Percentiles rank a stretch among this genome's conserved stretches.
phyloP scores from a whole-genome alignment of 2,888 invertebrate genomes.

The Cybosia mesomella region DNA sequence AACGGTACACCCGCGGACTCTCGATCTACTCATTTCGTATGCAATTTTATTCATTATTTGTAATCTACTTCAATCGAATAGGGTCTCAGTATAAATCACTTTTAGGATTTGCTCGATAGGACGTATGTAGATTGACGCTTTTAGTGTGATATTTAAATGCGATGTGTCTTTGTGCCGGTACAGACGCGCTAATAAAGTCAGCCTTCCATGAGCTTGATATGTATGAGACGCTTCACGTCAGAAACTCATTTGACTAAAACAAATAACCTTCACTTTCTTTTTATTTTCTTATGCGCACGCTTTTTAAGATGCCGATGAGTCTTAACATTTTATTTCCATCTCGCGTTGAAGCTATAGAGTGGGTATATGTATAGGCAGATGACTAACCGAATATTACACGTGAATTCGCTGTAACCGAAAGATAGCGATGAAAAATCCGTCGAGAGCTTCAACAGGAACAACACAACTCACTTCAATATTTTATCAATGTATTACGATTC shows the following conservation, averaged over 20 bases:
- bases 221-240: constrained; percentile 72
- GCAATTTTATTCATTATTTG: constrained; percentile 87
- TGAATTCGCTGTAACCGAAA: constrained; percentile 43
- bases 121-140: constrained; percentile 85
- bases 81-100: constrained; percentile 85
- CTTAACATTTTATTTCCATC: constrained; percentile 67
- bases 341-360: constrained; percentile 54
- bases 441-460: constrained; percentile 37
- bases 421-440: constrained; percentile 38
- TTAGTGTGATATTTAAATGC: constrained; percentile 84
- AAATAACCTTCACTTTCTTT: constrained; percentile 76
- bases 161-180: constrained; percentile 76
- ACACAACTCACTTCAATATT: constrained; percentile 9
- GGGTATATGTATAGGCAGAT: constrained; percentile 42
- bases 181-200: constrained; percentile 78
- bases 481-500: too few relatives aligned
- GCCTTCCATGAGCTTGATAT: constrained; percentile 69
- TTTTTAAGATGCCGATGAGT: constrained; percentile 74
- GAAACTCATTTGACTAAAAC: constrained; percentile 84
- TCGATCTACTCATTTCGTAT: constrained; percentile 84
- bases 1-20: constrained; percentile 78
- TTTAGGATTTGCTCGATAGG: constrained; percentile 82
- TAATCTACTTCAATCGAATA: constrained; percentile 86
- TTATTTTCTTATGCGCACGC: constrained; percentile 71
- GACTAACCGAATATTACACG: constrained; percentile 42